These are phyloP conservation scores for Pluvianellus socialis DNA, from an alignment of 2,113 vertebrate genomes.

Conservation along the genomic window DNA sequence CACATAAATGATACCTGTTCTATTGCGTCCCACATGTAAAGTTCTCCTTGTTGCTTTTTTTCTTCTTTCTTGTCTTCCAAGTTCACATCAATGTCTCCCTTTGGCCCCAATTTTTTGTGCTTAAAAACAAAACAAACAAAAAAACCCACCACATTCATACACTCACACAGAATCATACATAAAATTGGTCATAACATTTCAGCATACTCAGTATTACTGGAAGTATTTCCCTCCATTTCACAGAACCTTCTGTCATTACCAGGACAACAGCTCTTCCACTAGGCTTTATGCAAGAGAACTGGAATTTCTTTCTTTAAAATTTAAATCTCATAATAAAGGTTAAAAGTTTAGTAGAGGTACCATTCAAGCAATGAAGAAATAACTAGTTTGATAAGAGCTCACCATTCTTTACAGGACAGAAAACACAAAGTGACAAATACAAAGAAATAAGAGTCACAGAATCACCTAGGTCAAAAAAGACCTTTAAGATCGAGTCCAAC, in stretches of 20 bases:
- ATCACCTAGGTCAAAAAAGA: too few relatives aligned
- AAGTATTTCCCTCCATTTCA: not conserved
- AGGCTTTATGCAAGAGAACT: not conserved
- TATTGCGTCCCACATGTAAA: slow-evolving; percentile 96
- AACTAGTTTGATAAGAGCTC: not conserved
- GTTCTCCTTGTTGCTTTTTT: slow-evolving; percentile 87
- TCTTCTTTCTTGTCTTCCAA: slow-evolving; percentile 84
- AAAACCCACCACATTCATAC: not conserved
- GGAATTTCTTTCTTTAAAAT: not conserved
- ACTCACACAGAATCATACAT: not conserved
- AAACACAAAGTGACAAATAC: not conserved
- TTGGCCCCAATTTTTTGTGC: slow-evolving; percentile 92
- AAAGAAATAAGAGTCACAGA: not conserved
- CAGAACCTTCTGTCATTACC: not conserved
- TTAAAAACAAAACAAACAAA: slow-evolving; percentile 43
- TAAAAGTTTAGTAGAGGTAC: not conserved
- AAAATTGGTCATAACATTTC: not conserved
- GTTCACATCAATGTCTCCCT: slow-evolving; percentile 75
- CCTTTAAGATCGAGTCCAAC: too few relatives aligned
- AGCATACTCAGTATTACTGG: not conserved
- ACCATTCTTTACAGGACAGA: not conserved
- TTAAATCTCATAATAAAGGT: not conserved
- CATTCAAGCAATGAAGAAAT: not conserved
- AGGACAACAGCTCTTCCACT: not conserved
- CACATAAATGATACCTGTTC: slow-evolving; percentile 82